Evolutionary conservation across 2,888 invertebrate genomes (phyloP), one percentile per base, ranked within the genome.

Genomic region (Agrochola circellaris): DNA sequence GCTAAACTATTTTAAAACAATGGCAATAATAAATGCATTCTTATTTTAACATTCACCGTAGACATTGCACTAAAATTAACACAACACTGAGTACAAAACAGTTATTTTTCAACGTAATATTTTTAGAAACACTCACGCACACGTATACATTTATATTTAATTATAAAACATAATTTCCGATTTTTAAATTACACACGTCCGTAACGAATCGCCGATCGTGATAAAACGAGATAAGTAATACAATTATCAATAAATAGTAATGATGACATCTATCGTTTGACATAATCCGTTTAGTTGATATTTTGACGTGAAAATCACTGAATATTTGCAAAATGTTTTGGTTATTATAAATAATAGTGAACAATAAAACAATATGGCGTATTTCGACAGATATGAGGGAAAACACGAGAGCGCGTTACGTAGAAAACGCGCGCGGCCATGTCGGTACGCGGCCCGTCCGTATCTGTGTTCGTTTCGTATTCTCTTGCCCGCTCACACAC

Each of bases 321-420:
- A 61, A 51, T 51, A 77, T 74, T 84, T 83, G 72, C 56, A 73
- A 84, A 83, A 81, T 85, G 74, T 87, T 88, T 87, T 83, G 84
- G 80, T 87, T 88, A 88, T 92, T 90, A 88, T 82, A 89, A 90
- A 89, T 86, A 83, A 90, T 89, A 82, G 89, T 90, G 88, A 88
- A 93, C 91, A 93, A 93, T 92, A 93, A 95, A 93, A 93, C 95
- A 95, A 95, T 95, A 95, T 95, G 95, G 95, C 96, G 95, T 91
- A 92, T 91, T 94, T 94, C 93, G 93, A 87, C 92, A 93, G 93
- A 94, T 94, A 93, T 94, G 93, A 93, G 93, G 93, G 93, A 92
- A 93, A 94, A 92, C 92, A 93, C 94, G 93, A 93, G 92, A 91
- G 91, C 91, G 91, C 90, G 87, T 83, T 78, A 86, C 84, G 88